Evolutionary conservation across 2,888 invertebrate genomes (phyloP), one percentile per base, ranked within the genome.

Genomic region (Villa cingulata): DNA sequence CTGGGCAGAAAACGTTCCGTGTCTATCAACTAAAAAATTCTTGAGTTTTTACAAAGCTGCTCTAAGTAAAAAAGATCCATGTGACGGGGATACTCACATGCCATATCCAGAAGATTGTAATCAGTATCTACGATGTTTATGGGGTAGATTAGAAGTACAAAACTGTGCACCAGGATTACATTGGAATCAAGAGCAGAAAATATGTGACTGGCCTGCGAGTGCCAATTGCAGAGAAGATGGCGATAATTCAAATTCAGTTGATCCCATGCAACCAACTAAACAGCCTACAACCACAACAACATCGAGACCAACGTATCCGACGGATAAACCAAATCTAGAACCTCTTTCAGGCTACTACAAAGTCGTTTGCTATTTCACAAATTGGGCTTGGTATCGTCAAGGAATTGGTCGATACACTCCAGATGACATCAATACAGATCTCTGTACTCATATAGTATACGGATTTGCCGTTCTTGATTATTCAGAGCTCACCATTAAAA

Each of bases 361-460:
- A 66, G 75, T 90, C 1, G 85, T 90, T 0, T 91, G 90, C 60
- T 91, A 91, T 67, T 91, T 89, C 66, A 90, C 91, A 0, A 91
- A 91, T 62, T 92, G 91, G 91, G 88, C 91, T 1, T 90, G 90
- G 88, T 90, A 89, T 61, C 74, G 89, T 23, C 79, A 80, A 57
- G 89, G 87, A 0, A 62, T 77, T 34, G 91, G 88, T 38, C 86
- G 86, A 61, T 92, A 84, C 59, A 73, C 81, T 1, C 91, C 91
- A 0, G 87, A 88, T 60, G 78, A 91, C 59, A 89, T 91, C 43
- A 85, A 91, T 59, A 80, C 87, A 2, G 78, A 82, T 50, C 75
- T 92, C 1, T 95, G 94, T 62, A 92, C 94, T 0, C 94, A 95
- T 62, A 80, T 95, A 45, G 81, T 94, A 1, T 94, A 92, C 61